Percentiles rank a stretch among this genome's conserved stretches.
Evolutionary conservation across 2,113 vertebrate species (phyloP).

Genomic region (Nycticebus coucang): DNA sequence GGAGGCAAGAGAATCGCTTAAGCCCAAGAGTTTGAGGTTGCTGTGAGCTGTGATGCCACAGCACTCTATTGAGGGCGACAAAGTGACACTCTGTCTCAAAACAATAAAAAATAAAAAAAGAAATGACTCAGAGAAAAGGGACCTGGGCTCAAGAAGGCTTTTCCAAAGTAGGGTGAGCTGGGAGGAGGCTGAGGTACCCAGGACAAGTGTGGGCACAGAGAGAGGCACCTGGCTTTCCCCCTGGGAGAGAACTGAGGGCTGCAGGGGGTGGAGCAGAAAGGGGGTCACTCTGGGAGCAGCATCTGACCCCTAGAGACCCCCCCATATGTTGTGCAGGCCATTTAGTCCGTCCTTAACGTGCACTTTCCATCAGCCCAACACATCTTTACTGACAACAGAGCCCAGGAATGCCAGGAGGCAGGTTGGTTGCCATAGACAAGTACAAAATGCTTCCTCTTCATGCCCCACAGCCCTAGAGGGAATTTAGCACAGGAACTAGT

Average conservation of each 20-base stretch:
- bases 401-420: background rate
- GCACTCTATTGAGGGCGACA: too few relatives aligned
- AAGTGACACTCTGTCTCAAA: too few relatives aligned
- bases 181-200: background rate
- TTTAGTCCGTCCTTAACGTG: background rate
- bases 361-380: background rate
- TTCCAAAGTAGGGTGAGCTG: background rate
- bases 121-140: too few relatives aligned
- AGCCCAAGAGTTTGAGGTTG: too few relatives aligned
- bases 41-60: too few relatives aligned
- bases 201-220: background rate
- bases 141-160: background rate
- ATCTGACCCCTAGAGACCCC: too few relatives aligned
- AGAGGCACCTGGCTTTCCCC: background rate
- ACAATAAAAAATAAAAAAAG: too few relatives aligned
- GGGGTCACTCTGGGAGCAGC: background rate
- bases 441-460: accelerated
- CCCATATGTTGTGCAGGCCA: background rate
- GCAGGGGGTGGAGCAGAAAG: background rate
- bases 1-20: too few relatives aligned
- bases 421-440: accelerated
- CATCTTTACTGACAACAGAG: background rate
- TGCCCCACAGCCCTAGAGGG: background rate
- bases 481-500: background rate
- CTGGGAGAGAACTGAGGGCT: background rate